Percentiles rank a stretch among this genome's conserved stretches.
phyloP scores from a whole-genome alignment of 2,113 vertebrate species.

The Oreotrochilus melanogaster region DNA sequence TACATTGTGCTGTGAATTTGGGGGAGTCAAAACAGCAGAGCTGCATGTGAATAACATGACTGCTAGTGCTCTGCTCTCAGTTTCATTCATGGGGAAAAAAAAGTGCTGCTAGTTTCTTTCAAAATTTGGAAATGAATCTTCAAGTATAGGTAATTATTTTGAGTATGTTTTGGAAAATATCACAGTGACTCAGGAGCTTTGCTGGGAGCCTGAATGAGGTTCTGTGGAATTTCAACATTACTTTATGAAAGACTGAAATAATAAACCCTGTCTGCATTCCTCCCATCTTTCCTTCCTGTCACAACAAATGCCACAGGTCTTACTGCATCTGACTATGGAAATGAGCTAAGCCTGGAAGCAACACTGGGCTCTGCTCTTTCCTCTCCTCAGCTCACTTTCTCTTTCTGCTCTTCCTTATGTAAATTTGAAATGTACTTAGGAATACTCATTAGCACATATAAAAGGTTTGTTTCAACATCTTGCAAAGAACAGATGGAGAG shows the following conservation, averaged over 20 bases:
- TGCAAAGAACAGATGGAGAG: not conserved
- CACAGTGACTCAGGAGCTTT: not conserved
- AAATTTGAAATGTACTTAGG: not conserved
- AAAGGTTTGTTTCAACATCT: not conserved
- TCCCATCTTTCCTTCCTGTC: not conserved
- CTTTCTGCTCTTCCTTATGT: not conserved
- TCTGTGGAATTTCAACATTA: not conserved
- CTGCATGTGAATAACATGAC: not conserved
- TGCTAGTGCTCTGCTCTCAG: not conserved
- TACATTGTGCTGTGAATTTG: not conserved
- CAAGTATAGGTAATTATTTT: not conserved
- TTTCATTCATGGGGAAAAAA: not conserved
- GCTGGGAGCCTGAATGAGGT: not conserved
- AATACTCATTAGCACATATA: constrained; percentile 4
- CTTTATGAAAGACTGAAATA: not conserved
- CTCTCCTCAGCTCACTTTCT: not conserved
- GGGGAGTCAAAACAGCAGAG: not conserved
- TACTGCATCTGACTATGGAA: not conserved
- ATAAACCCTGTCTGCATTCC: not conserved
- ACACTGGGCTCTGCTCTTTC: not conserved
- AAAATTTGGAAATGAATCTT: not conserved
- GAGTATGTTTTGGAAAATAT: not conserved
- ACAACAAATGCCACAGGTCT: not conserved
- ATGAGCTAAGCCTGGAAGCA: not conserved
- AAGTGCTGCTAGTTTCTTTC: not conserved